phyloP scores from a whole-genome alignment of 2,888 invertebrate species.

The Rhamnusium bicolor region DNA sequence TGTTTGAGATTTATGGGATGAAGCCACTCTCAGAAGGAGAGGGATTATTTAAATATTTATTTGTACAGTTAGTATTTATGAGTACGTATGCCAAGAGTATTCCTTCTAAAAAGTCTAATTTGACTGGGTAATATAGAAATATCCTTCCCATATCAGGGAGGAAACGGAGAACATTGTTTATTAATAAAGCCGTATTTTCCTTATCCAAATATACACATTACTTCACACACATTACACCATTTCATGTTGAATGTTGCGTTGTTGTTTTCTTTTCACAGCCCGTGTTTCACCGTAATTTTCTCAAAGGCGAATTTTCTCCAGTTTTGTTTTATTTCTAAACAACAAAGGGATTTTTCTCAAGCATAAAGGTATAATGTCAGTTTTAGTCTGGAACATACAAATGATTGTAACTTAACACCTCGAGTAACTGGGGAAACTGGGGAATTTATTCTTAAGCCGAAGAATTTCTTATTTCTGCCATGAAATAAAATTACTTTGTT shows the following conservation, averaged over 20 bases:
- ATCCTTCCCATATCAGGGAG: not conserved
- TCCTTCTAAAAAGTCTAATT: too few species aligned
- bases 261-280: not conserved
- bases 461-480: conserved; percentile 13
- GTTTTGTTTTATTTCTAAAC: not conserved
- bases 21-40: too few species aligned
- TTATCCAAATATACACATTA: not conserved
- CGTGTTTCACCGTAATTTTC: not conserved
- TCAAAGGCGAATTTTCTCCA: not conserved
- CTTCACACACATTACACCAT: not conserved
- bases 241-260: not conserved
- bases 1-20: too few species aligned
- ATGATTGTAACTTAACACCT: conserved; percentile 12
- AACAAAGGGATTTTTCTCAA: conserved; percentile 1
- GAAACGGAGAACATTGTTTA: not conserved
- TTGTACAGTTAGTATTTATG: too few species aligned
- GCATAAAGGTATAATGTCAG: conserved; percentile 8
- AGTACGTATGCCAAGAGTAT: too few species aligned
- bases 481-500: conserved; percentile 20
- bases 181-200: not conserved
- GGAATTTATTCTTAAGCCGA: conserved; percentile 21
- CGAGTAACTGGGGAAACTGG: not conserved
- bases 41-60: too few species aligned
- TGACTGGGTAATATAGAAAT: not conserved
- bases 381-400: not conserved